Evolutionary conservation across 2,797 vertebrate species (phyloP), one percentile per base, ranked within the genome.

Genomic region (Okamejei kenojei): DNA sequence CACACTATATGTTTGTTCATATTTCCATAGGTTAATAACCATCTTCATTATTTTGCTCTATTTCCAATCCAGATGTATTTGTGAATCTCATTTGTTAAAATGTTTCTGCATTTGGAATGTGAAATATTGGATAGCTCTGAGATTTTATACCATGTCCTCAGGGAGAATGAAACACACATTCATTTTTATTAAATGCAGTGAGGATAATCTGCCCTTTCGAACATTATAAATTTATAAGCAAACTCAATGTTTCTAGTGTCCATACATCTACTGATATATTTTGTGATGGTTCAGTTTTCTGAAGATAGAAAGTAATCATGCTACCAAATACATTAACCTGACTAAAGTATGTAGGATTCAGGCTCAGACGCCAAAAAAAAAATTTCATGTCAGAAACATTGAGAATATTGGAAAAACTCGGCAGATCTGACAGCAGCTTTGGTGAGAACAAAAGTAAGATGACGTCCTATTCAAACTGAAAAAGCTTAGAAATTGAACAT

Each of bases 1-100:
- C 35, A 92, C 23, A 54, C 71, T 92, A 76, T 45, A 74, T 91
- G 32, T 73, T 73, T 32, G 11, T 68, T 76, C 35, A 92, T n/a
- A 76, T 76, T 54, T 54, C 76, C 19, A 91, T 23, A 26, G 32
- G 63, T 73, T 45, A 73, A 38, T 65, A 58, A 38, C 29, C 38
- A 54, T 90, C 58, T 88, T 65, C 90, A 92, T 76, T 92, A 9
- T n/a, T 45, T 76, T 92, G 45, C 23, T 91, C 21, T n/a, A 58
- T 92, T 76, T 92, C 29, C 35, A 76, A 92, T 13, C 38, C 38
- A 13, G 68, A 6, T 45, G 54, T 5, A 8, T 54, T 74, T 92
- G 35, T 92, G 71, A 92, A 92, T 76, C 71, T 26, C 7, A 54
- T 92, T 92, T 92, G 76, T 74, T 76, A 23, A 76, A 92, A 58